Evolutionary conservation across 1,140 invertebrate species (phyloP), one percentile per base, ranked within the genome.

Genomic region (Cylas formicarius): DNA sequence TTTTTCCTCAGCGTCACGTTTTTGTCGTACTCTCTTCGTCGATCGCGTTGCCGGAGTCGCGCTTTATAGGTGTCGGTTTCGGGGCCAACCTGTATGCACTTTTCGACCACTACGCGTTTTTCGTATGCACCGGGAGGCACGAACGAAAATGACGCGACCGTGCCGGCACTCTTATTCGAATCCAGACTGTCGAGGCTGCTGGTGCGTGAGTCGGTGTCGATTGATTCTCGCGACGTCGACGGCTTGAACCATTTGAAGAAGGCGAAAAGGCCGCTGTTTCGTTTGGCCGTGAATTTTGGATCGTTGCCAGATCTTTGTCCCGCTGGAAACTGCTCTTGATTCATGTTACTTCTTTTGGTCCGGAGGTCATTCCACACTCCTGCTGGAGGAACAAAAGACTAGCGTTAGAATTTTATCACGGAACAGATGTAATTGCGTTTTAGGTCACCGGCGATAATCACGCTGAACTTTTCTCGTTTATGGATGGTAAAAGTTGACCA

Each of bases 141-240:
- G 57, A 81, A 85, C 5, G 80, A 75, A 60, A 86, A 85, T 53
- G 81, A 84, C 5, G 72, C 75, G 0, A 77, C 78, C 0, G 81
- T 83, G 11, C 80, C 74, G 11, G 78, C 82, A 53, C 82, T 84
- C 51, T 77, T 72, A 14, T 72, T 61, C 2, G 74, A 76, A 54
- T 71, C 70, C 31, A 76, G 63, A 55, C 76, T 78, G 16, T 72
- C 73, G 32, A 60, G 68, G 52, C 75, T 76, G 52, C 11, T 53
- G 42, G 13, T 52, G 9, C 7, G 44, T 47, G 32, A 55, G 47
- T 28, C 40, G 55, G 47, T 44, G 31, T 46, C 46, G 17, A 61
- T 54, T 20, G 57, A 61, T 51, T 63, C 60, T 7, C 52, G 37
- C 6, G 61, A 60, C 14, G 55, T 45, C 10, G 33, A 44, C 27